Base-by-base conservation (phyloP, 1,140 invertebrate genomes). In the Nephotettix cincticeps region DNA sequence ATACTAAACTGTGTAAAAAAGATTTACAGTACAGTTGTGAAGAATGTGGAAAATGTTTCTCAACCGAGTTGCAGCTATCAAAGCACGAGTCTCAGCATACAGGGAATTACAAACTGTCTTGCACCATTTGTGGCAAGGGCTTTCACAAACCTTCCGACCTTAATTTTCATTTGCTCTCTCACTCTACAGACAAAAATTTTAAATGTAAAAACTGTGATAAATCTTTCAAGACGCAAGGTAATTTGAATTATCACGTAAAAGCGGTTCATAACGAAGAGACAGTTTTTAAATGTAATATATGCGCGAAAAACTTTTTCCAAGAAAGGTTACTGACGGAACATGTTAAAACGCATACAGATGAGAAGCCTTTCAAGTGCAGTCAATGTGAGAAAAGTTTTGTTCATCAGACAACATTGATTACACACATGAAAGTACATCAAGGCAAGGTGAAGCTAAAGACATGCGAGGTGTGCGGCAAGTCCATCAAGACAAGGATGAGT, bases 201-300 rank as follows among this genome's bases (percentile, higher is more conserved):
- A 85, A 89, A 76, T 93, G 91, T 81, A 89, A 92, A 81, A 89
- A 91, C 79, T 96, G 93, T 82, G 90, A 72, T n/a, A 78, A 78
- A 70, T 68, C 65, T 17, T 78, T 67, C 40, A 71, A 71, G 65
- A 71, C 43, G 32, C 4, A 45, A 13, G 51, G 70, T 19, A 67
- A 71, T 58, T 58, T 71, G 6, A 71, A 71, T 67, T 45, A 67
- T 9, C 70, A 71, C 29, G 14, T 29, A 1, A 71, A 71, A 71
- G 29, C 25, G 23, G 54, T 69, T 36, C 70, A 71, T 40, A 58
- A 64, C 4, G 43, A 51, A 17, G 54, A 68, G 17, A 56, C 45
- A 56, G 9, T 67, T 19, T 67, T 71, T 13, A 68, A 56, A 40
- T 71, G 70, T 71, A 21, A 23, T 14, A 17, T 71, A 23, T 71